Evolutionary conservation across 2,113 vertebrate genomes (phyloP), one percentile per base, ranked within the genome.

Genomic region (Eublepharis macularius): DNA sequence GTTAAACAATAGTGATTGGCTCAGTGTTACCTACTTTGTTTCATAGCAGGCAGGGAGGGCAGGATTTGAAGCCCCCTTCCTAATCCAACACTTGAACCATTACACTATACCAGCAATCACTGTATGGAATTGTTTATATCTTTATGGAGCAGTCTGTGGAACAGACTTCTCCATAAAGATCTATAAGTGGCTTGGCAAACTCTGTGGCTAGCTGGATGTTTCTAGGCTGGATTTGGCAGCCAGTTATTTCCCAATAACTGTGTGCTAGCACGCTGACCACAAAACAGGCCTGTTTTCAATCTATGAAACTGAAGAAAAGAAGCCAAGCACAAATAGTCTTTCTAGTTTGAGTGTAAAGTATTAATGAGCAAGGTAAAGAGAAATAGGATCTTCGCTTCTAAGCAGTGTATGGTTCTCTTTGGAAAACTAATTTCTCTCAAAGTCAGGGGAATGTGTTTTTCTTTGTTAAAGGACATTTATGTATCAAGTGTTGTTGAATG

Each of bases 231-330:
- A 86, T 84, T 6, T 89, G 84, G 85, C 81, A 80, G 85, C 75
- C 65, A 81, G 45, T 26, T 79, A 2, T 76, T 4, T 77, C 81
- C 41, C 49, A 72, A 39, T 26, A 81, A 16, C 36, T 77, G n/a
- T 49, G 36, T 81, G 1, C 72, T 86, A 87, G 84, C 89, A 86
- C 36, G 13, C n/a, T 36, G 13, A 34, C 82, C 81, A 47, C 36
- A 72, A 86, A 89, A 80, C 72, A 70, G n/a, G 19, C 81, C 39
- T 87, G 80, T 84, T 90, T 47, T 93, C 65, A 88, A 39, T 79
- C 54, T 60, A 74, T 66, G 76, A 43, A 86, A 68, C 1, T 0
- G 32, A 70, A 89, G 60, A 24, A 51, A 78, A 36, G 34, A 54
- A 92, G 85, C 45, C 34, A n/a, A 65, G n/a, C 63, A 86, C 77